A percentile compares a stretch with the other conserved stretches of the same genome.
Evolutionary conservation across 1,140 invertebrate genomes (phyloP).

Genomic region (Cherax destructor): DNA sequence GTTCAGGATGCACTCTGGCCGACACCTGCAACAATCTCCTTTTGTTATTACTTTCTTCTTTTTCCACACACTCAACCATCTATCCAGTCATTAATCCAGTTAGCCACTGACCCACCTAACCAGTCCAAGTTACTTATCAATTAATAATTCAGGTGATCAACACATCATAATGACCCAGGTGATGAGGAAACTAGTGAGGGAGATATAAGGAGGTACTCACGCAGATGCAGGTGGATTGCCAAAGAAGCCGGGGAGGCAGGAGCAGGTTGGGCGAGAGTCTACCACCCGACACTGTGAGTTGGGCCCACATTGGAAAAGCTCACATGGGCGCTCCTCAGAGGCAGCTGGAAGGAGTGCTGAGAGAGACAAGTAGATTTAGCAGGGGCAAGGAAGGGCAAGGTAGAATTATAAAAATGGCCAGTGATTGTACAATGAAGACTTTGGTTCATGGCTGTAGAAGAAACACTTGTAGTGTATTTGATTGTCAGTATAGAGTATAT

Average conservation of each 20-base stretch:
- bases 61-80: too few relatives aligned
- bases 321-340: neutral
- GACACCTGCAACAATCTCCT: conserved; percentile 8
- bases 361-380: neutral
- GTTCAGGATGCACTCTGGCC: conserved; percentile 76
- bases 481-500: too few relatives aligned
- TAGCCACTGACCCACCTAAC: too few relatives aligned
- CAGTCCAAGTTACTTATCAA: too few relatives aligned
- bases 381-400: neutral
- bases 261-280: conserved; percentile 86
- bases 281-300: conserved; percentile 85
- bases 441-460: neutral
- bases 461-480: too few relatives aligned
- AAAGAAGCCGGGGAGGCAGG: conserved; percentile 83
- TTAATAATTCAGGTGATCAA: too few relatives aligned
- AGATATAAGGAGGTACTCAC: conserved; percentile 6
- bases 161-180: too few relatives aligned
- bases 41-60: too few relatives aligned
- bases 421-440: neutral
- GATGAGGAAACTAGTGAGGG: too few relatives aligned
- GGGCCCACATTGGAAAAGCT: conserved; percentile 80
- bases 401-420: neutral
- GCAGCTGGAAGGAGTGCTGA: neutral
- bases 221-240: conserved; percentile 85
- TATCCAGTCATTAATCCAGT: too few relatives aligned